Base-by-base conservation (phyloP, 2,888 invertebrate genomes). In the Creontiades dilutus region DNA sequence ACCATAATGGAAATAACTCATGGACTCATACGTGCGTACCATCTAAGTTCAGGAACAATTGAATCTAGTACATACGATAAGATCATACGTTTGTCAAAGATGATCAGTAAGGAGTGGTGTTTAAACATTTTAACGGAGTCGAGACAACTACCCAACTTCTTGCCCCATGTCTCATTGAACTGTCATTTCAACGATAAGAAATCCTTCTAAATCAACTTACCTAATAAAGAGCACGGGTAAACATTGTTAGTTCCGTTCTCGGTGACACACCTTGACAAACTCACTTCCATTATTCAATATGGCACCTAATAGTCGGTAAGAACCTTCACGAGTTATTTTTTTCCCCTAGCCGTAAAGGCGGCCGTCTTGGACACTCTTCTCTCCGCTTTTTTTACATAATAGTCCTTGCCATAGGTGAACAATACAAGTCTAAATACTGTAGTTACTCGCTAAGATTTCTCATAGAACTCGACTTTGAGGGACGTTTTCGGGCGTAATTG, bases 361-460 rank as follows among this genome's bases (percentile, higher is more conserved):
- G 85, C 16, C 85, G 85, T 57, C 85, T 85, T 61, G 61, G 57
- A 57, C 28, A 37, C 57, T 57, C 14, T 28, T 61, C 85, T 61
- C n/a, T n/a, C n/a, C n/a, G n/a, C n/a, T n/a, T n/a, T 37, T 84
- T 85, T 85, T 85, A 85, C 85, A 85, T 85, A 85, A 85, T 85
- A 61, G 85, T 85, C 85, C 85, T 85, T 85, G 85, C 85, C 57
- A 19, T 52, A 37, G 37, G 23, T 85, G 85, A 85, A 85, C 85
- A 85, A 85, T 85, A 85, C 85, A 61, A n/a, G 52, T 55, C 57
- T 57, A 85, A 85, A 85, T 85, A 85, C 85, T 85, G 85, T 85
- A 85, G 85, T 85, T 85, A 37, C 37, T 13, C 28, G 23, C 57
- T 13, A 55, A 85, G 85, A 57, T 85, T 82, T 85, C 82, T 85